phyloP scores from a whole-genome alignment of 1,140 invertebrate species.

The Bombus balteatus region DNA sequence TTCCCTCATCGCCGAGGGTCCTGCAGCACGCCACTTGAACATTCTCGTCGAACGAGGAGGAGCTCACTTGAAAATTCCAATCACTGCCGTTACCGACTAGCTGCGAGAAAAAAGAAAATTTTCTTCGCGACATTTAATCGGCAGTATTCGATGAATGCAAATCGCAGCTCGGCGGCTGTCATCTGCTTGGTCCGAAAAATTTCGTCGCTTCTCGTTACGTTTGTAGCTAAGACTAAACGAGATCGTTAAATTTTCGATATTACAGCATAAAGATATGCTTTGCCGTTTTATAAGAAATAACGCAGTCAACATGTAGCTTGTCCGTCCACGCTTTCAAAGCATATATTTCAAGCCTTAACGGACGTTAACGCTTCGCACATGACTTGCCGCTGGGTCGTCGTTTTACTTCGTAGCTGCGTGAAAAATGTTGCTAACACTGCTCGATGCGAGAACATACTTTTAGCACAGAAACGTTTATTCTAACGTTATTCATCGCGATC shows the following conservation, averaged over 20 bases:
- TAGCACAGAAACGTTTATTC: too few species aligned
- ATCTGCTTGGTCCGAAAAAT: background rate
- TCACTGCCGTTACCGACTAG: slow-evolving; percentile 52
- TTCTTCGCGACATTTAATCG: slow-evolving; percentile 58
- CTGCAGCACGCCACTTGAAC: slow-evolving; percentile 40
- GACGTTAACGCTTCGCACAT: too few species aligned
- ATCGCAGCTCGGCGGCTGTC: background rate
- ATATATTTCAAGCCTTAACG: background rate
- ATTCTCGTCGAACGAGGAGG: slow-evolving; percentile 38
- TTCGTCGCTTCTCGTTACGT: background rate
- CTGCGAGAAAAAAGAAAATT: slow-evolving; percentile 47
- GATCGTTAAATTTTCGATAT: slow-evolving; percentile 14
- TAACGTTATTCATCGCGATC: too few species aligned
- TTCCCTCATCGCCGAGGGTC: slow-evolving; percentile 6
- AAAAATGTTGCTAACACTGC: too few species aligned
- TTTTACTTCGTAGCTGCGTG: background rate
- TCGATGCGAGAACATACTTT: too few species aligned
- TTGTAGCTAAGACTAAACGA: background rate
- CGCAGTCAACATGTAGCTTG: background rate
- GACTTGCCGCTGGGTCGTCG: too few species aligned
- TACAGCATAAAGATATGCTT: background rate
- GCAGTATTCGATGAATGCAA: slow-evolving; percentile 44
- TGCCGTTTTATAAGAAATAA: background rate
- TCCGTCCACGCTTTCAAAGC: background rate
- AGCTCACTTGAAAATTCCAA: slow-evolving; percentile 65